A percentile compares a stretch with the other conserved stretches of the same genome.
phyloP scores from a whole-genome alignment of 2,113 vertebrate genomes.

The Aspiorhynchus laticeps region DNA sequence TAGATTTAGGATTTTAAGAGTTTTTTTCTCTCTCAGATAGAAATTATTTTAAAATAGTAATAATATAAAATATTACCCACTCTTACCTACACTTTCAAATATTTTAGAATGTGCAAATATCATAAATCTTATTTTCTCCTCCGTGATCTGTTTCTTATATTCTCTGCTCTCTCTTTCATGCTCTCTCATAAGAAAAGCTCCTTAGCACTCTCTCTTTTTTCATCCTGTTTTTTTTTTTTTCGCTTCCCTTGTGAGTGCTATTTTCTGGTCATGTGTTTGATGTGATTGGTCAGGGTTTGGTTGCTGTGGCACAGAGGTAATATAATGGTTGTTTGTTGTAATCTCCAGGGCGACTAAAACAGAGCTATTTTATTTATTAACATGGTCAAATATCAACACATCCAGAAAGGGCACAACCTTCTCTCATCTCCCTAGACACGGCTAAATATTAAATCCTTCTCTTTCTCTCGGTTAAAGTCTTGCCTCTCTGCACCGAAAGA shows the following conservation, averaged over 20 bases:
- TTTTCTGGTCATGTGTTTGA: conserved; percentile 12
- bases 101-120: neutral
- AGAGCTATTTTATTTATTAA: conserved; percentile 52
- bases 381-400: conserved; percentile 45
- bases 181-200: conserved; percentile 23
- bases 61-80: neutral
- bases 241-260: conserved; percentile 25
- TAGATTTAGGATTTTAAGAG: neutral
- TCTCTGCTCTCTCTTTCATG: neutral
- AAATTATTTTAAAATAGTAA: neutral
- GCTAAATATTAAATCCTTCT: conserved; percentile 29
- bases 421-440: conserved; percentile 38
- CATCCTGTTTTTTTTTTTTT: conserved; percentile 16
- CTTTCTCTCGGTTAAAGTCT: conserved; percentile 1
- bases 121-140: neutral
- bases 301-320: conserved; percentile 44
- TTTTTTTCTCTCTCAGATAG: neutral
- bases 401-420: conserved; percentile 25
- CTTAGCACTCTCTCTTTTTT: conserved; percentile 4
- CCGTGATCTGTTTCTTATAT: neutral
- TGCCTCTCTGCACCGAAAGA: conserved; percentile 22
- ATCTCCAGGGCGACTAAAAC: conserved; percentile 36
- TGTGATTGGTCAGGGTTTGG: conserved; percentile 44
- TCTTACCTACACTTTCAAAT: neutral
- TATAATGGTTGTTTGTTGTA: conserved; percentile 45